A percentile compares a stretch with the other conserved stretches of the same genome.
Conservation (phyloP, 2,113 vertebrate species). For the Sinocyclocheilus anophthalmus region DNA sequence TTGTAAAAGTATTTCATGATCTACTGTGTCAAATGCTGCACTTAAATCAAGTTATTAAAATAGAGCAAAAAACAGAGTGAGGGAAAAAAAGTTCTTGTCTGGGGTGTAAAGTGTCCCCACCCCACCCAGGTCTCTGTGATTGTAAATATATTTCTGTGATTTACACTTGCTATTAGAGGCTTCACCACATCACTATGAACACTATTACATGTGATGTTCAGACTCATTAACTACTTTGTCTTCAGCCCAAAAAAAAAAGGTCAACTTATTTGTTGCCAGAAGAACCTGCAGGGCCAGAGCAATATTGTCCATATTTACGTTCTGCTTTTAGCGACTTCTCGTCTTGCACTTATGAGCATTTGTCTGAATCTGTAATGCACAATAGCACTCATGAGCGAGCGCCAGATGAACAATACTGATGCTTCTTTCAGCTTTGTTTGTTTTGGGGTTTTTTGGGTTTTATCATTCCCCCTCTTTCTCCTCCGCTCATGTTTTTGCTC, state of each 20-base stretch:
- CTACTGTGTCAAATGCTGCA: no score
- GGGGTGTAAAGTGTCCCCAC: neutral
- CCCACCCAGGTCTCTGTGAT: neutral
- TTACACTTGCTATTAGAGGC: neutral
- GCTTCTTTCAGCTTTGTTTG: constrained; percentile 46
- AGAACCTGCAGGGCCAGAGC: neutral
- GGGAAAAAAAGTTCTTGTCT: neutral
- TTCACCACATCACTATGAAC: neutral
- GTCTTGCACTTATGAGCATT: constrained; percentile 6
- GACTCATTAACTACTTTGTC: neutral
- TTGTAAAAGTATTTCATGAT: no score
- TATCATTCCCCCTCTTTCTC: constrained; percentile 41
- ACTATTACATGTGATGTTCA: neutral
- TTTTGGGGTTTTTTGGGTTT: neutral
- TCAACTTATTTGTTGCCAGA: neutral
- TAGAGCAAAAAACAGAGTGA: no score
- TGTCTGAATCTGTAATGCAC: constrained; percentile 17
- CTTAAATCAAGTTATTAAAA: no score
- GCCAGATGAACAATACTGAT: neutral
- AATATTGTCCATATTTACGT: neutral
- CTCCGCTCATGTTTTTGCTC: neutral
- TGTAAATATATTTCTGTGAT: neutral
- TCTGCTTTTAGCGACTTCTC: neutral
- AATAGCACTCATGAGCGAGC: constrained; percentile 1
- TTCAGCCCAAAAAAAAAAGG: neutral